Evolutionary conservation across 2,113 vertebrate species (phyloP).

Genomic region (Isurus oxyrinchus): DNA sequence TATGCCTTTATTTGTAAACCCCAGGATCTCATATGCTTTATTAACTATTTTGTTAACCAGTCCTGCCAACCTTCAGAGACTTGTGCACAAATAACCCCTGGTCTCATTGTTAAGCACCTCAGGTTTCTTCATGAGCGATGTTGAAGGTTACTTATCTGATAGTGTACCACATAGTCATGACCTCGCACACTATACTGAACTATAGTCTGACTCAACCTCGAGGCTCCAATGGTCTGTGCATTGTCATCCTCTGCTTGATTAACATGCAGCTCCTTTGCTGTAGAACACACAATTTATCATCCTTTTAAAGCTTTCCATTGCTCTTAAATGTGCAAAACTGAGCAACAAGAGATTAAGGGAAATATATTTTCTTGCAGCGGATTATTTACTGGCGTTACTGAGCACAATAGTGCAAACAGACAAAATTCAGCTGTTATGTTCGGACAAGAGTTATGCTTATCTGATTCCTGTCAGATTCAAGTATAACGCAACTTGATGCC

Average conservation of each 20-base stretch:
- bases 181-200: not conserved
- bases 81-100: not conserved
- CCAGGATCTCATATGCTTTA: no score
- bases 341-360: not conserved
- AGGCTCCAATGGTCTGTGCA: not conserved
- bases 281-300: not conserved
- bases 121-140: not conserved
- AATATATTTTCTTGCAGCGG: not conserved
- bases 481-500: not conserved
- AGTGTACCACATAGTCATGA: not conserved
- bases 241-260: not conserved
- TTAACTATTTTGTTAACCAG: no score
- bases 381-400: not conserved
- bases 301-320: not conserved
- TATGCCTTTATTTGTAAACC: not conserved
- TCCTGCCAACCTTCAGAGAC: no score
- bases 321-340: not conserved
- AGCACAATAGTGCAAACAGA: not conserved
- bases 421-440: not conserved
- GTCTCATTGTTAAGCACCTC: not conserved
- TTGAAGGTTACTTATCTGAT: not conserved
- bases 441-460: not conserved
- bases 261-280: not conserved
- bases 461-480: not conserved
- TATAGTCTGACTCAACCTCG: no score